Base-by-base conservation (phyloP, 1,140 invertebrate species). In the Drosophila arawakana region DNA sequence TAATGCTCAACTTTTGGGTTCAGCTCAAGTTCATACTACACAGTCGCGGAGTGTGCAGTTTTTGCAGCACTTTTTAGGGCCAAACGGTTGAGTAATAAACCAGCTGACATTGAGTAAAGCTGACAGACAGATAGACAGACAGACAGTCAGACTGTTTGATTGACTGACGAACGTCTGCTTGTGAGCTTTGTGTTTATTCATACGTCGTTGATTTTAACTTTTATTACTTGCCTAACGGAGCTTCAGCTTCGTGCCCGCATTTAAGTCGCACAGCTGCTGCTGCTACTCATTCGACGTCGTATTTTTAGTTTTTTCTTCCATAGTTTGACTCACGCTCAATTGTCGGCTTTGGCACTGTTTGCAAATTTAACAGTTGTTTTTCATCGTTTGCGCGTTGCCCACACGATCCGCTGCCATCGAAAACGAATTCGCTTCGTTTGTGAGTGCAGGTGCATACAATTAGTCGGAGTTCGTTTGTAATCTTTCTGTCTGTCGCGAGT, bases 1-100 rank as follows among this genome's bases (percentile, higher is more conserved):
- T 73, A 65, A 15, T 52, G 57, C 57, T 73, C 55, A 68, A 30
- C 34, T 69, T 60, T 61, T 55, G 63, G 69, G 73, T 80, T 84
- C 68, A 76, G 61, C 68, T 73, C 71, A 86, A 86, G 78, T 85
- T 81, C 81, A 84, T 46, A 47, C 37, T 46, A 21, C 59, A 63
- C 15, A 15, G 59, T 21, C 44, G n/a, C 70, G 15, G 34, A 39
- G 70, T 18, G 46, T 57, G 67, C 50, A 69, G 35, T 63, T 52
- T 66, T 67, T 15, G 13, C 18, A n/a, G 13, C 10, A 43, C 11
- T 61, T 70, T 65, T 37, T 43, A 13, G 41, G 41, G 41, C 11
- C 41, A 43, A 13, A 13, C 25, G 41, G 47, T 81, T 85, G 81
- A 69, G 81, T 62, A 84, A 84, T 63, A 63, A 69, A 65, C 41